Evolutionary conservation across 2,797 vertebrate genomes (phyloP).

Genomic region (Diplodus puntazzo): DNA sequence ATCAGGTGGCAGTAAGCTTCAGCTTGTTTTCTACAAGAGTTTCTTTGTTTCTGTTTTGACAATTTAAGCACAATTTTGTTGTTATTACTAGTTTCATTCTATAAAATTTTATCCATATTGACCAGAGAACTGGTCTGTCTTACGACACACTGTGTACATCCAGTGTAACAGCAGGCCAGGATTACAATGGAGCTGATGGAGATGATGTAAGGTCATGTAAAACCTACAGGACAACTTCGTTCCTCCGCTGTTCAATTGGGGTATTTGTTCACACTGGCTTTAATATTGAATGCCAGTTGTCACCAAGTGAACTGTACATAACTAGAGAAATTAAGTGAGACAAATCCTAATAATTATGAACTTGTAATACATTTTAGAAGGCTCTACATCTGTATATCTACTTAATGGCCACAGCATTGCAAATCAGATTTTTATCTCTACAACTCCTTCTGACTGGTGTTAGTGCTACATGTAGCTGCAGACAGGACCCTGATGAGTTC

Average conservation of each 20-base stretch:
- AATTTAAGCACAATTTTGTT: neutral
- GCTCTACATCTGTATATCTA: neutral
- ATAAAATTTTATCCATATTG: neutral
- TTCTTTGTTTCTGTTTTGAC: neutral
- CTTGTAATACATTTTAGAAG: neutral
- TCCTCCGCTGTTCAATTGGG: neutral
- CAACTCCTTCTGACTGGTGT: neutral
- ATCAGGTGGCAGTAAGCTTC: neutral
- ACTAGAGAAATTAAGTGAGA: neutral
- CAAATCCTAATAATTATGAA: neutral
- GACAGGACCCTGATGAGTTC: constrained; percentile 31
- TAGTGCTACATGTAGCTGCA: constrained; percentile 24
- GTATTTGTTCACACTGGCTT: constrained; percentile 10
- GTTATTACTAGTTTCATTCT: constrained; percentile 4
- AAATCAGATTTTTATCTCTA: constrained; percentile 3
- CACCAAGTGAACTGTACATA: neutral
- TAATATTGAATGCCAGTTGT: constrained; percentile 7
- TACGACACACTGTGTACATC: constrained; percentile 35
- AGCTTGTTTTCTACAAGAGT: neutral
- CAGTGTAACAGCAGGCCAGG: constrained; percentile 44
- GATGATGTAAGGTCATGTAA: constrained; percentile 77
- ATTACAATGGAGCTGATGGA: constrained; percentile 39
- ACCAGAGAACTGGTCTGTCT: constrained; percentile 30
- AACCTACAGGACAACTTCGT: constrained; percentile 40
- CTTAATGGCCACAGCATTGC: neutral